Evolutionary conservation across 1,140 invertebrate species (phyloP), one percentile per base, ranked within the genome.

Genomic region (Diuraphis noxia): DNA sequence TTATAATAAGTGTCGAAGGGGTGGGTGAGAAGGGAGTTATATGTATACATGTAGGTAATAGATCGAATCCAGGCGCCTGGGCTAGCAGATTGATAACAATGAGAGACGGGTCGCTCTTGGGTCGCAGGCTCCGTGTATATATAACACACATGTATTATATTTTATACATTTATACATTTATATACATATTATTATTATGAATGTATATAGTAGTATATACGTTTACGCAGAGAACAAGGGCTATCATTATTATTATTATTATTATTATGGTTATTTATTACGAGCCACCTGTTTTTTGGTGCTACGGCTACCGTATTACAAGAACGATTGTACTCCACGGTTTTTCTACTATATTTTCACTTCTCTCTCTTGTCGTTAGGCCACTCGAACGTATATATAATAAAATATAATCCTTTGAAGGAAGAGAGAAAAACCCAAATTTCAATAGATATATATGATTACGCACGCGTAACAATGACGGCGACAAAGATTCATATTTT

Each of bases 231-330:
- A 25, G 49, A 36, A 25, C 49, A 30, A 90, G 79, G 43, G 72
- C 88, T 89, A 79, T 52, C 63, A 63, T 63, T 86, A 86, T 86
- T 86, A 56, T 46, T 52, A 52, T 43, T 87, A 56, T 72, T 88
- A 89, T 90, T 90, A 82, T 77, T 79, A 90, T 90, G 25, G n/a
- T 90, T 90, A 79, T 79, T 91, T 79, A 91, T 91, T 91, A 91
- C 30, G 77, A 79, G 89, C 89, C 89, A 91, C 89, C 89, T 91
- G 89, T 91, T 91, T 91, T 91, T 43, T 52, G 77, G 36, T 81
- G 77, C 34, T 82, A 43, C 25, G 46, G 77, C 89, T 91, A 91
- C 89, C 89, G 89, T 91, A 46, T 91, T 91, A 82, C 89, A 81
- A 91, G n/a, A 79, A 82, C 89, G 89, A 81, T 91, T 91, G 89